Evolutionary conservation across 2,113 vertebrate species (phyloP).

Genomic region (Hymenochirus boettgeri): DNA sequence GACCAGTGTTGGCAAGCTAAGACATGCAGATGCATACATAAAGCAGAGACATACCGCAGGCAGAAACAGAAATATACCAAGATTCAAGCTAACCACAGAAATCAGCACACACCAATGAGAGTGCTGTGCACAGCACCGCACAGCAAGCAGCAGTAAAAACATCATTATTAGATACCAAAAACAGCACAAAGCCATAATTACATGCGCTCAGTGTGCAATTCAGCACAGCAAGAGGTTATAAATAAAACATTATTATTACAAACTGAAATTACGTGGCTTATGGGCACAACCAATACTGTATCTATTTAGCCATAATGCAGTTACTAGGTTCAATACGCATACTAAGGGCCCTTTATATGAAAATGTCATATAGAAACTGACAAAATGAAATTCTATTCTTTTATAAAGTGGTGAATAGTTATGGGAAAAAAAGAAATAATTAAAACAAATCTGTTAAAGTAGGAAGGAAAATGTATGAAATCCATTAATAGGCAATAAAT

Average conservation of each 20-base stretch:
- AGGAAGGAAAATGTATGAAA: too few species aligned
- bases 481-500: too few species aligned
- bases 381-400: too few species aligned
- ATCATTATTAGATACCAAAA: neutral
- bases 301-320: neutral
- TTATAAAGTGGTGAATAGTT: too few species aligned
- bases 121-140: neutral
- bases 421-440: too few species aligned
- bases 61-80: conserved; percentile 3
- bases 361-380: too few species aligned
- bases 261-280: conserved; percentile 1
- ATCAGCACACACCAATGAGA: neutral
- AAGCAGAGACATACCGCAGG: conserved; percentile 3
- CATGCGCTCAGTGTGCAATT: neutral
- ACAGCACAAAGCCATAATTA: conserved; percentile 3
- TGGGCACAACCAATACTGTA: neutral
- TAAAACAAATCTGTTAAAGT: too few species aligned
- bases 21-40: conserved; percentile 3
- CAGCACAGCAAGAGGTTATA: neutral
- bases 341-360: neutral
- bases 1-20: neutral
- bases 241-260: neutral
- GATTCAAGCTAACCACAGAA: neutral
- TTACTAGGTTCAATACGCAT: neutral
- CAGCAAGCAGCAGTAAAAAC: neutral